A percentile compares a stretch with the other conserved stretches of the same genome.
Evolutionary conservation across 2,888 invertebrate species (phyloP).

Genomic region (Lochmaea crataegi): DNA sequence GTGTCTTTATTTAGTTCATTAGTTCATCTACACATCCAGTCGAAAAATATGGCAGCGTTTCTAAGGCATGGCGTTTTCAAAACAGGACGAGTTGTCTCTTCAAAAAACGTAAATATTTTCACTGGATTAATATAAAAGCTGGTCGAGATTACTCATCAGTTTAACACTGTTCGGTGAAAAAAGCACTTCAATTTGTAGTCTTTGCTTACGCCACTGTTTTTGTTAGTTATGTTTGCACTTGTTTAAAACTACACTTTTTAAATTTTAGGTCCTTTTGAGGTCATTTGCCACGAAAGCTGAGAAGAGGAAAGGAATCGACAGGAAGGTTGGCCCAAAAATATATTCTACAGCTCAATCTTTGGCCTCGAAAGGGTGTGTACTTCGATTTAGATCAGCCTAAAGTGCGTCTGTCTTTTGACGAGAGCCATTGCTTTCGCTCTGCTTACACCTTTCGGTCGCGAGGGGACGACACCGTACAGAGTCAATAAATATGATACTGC

Average conservation of each 20-base stretch:
- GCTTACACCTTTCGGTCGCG: slow-evolving; percentile 47
- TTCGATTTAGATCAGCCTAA: slow-evolving; percentile 48
- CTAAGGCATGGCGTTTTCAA: slow-evolving; percentile 68
- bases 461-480: slow-evolving; percentile 59
- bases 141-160: slow-evolving; percentile 34
- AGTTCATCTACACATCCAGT: slow-evolving; percentile 53
- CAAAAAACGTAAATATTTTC: slow-evolving; percentile 65
- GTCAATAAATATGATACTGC: slow-evolving; percentile 65
- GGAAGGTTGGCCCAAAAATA: slow-evolving; percentile 64
- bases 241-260: slow-evolving; percentile 51
- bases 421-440: slow-evolving; percentile 60
- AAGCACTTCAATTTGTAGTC: slow-evolving; percentile 40
- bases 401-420: slow-evolving; percentile 54
- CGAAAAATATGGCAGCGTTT: slow-evolving; percentile 71
- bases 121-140: slow-evolving; percentile 38
- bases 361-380: slow-evolving; percentile 76
- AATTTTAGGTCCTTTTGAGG: slow-evolving; percentile 56
- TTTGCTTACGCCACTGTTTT: slow-evolving; percentile 41
- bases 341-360: slow-evolving; percentile 73
- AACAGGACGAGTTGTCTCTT: slow-evolving; percentile 59
- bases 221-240: slow-evolving; percentile 48
- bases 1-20: slow-evolving; percentile 49
- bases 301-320: slow-evolving; percentile 63
- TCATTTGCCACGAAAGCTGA: slow-evolving; percentile 63
- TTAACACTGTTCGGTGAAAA: slow-evolving; percentile 32